Evolutionary conservation across 2,888 invertebrate genomes (phyloP), one percentile per base, ranked within the genome.

Genomic region (Onchidella celtica): DNA sequence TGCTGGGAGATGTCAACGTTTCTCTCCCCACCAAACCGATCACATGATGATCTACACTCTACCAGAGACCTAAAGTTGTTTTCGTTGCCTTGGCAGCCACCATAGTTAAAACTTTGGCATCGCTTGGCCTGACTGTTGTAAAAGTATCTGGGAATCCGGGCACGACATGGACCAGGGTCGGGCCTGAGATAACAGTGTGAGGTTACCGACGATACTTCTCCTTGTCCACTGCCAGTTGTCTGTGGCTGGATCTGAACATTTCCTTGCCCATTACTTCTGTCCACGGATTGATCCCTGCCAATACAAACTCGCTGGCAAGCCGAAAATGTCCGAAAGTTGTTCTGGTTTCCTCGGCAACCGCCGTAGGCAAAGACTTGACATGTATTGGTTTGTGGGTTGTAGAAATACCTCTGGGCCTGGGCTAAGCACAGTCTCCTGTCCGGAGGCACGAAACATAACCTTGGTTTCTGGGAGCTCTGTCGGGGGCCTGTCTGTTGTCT

Each of bases 81-180:
- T 17, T 29, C 21, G 68, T 68, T 68, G 17, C 68, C 68, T 36
- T 38, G 36, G 36, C 68, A 68, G 2, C 68, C 68, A 17, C 36
- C n/a, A 24, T 68, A 68, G n/a, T n/a, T 68, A 38, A 68, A 68
- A n/a, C 21, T 24, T 17, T 68, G 21, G 34, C 68, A 68, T 34
- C 34, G 32, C 21, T 36, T 36, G 14, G 36, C 38, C 11, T 68
- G 14, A 24, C 68, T 38, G 68, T 68, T 68, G 68, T 68, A 68
- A 24, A 36, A 68, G 24, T 36, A 68, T 11, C 68, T 34, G 17
- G 9, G 68, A 17, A 34, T 17, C 9, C 36, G 17, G 14, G 36
- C 36, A 21, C 21, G 24, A n/a, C 68, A 68, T 21, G 17, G 36
- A 14, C 68, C 68, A 17, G 32, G 68, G 17, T 68, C 68, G 27